Evolutionary conservation across 2,888 invertebrate species (phyloP).

Genomic region (Sesia bembeciformis): DNA sequence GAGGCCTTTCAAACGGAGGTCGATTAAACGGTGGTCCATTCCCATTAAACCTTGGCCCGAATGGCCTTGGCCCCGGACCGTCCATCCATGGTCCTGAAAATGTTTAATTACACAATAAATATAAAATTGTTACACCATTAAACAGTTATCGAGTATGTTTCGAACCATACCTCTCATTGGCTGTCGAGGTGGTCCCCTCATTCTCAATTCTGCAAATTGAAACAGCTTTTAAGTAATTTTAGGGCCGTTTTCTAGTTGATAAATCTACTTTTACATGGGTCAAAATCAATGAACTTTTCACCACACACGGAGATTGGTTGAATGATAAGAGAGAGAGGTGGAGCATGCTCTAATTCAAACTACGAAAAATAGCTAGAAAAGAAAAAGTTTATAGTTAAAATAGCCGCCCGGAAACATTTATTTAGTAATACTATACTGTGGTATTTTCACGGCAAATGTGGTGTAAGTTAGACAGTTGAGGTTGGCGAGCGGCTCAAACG

Average conservation of each 20-base stretch:
- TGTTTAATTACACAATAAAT: neutral
- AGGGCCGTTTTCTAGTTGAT: neutral
- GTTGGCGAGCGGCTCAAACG: no score
- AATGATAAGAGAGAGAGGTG: no score
- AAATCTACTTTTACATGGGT: no score
- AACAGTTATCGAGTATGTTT: neutral
- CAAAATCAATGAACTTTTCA: no score
- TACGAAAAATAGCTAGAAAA: no score
- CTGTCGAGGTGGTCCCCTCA: constrained; percentile 58
- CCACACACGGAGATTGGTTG: no score
- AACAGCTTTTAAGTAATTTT: constrained; percentile 20
- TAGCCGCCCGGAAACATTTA: no score
- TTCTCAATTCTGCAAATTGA: constrained; percentile 62
- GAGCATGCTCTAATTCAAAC: no score
- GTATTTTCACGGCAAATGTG: no score
- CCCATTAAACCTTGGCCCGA: constrained; percentile 60
- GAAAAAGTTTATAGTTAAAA: no score
- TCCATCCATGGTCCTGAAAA: constrained; percentile 66
- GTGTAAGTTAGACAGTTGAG: no score
- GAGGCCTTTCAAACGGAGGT: constrained; percentile 34
- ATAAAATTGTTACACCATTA: neutral
- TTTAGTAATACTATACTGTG: no score
- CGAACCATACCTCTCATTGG: constrained; percentile 49
- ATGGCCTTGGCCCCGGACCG: constrained; percentile 38
- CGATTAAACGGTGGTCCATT: constrained; percentile 54